Percentiles rank a stretch among this genome's conserved stretches.
These are phyloP conservation scores for Phrynocephalus guinanensis DNA, from an alignment of 2,797 vertebrate genomes.

Conservation along the genomic window DNA sequence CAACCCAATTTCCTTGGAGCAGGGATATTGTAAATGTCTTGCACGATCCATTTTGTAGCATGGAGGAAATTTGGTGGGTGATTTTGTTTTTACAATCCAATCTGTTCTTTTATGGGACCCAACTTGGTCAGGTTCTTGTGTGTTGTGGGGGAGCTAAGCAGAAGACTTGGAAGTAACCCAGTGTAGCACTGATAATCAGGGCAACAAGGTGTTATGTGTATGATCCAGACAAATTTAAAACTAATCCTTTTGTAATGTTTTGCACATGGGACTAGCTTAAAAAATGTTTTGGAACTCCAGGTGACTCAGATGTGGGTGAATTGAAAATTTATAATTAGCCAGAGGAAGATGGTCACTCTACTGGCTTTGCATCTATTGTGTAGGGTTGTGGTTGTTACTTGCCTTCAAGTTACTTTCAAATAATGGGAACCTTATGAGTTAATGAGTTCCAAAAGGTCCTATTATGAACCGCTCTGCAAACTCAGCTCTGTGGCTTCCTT, in stretches of 20 bases:
- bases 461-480: too few species aligned
- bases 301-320: neutral
- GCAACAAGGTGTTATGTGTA: neutral
- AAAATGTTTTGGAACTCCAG: neutral
- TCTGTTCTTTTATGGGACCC: neutral
- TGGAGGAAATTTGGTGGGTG: neutral
- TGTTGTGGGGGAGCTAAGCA: neutral
- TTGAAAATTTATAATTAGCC: neutral
- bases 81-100: constrained; percentile 22
- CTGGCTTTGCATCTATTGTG: neutral
- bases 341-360: neutral
- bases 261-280: neutral
- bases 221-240: neutral
- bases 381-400: too few species aligned
- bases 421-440: too few species aligned
- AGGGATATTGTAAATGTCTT: constrained; percentile 55
- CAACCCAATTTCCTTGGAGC: constrained; percentile 32
- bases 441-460: too few species aligned
- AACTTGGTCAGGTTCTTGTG: neutral
- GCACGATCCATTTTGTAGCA: constrained; percentile 28
- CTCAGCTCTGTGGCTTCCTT: too few species aligned
- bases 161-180: neutral
- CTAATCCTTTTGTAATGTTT: neutral
- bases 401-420: too few species aligned
- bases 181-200: neutral